Evolutionary conservation across 2,113 vertebrate species (phyloP), one percentile per base, ranked within the genome.

Genomic region (Eudyptes chrysolophus): DNA sequence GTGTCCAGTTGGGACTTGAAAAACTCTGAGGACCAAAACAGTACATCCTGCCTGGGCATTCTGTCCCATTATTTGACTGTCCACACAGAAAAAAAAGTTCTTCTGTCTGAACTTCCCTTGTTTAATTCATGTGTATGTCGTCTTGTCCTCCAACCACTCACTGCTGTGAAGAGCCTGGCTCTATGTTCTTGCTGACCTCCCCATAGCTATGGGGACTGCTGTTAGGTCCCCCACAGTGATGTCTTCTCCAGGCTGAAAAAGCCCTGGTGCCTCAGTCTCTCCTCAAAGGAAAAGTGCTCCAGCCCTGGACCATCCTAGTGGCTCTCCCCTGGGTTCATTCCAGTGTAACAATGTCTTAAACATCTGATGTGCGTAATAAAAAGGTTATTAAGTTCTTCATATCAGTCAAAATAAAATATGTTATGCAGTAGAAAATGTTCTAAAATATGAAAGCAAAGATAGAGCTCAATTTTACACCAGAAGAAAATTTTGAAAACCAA

Each of bases 181-280:
- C 10, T 29, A 4, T 36, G n/a, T 68, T 16, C 27, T 66, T 96
- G 34, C 3, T 58, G 49, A 54, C 21, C 5, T 78, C 16, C 44
- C 6, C 24, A 38, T 10, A 77, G 17, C 22, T 38, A 15, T 10
- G 7, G 29, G 10, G 29, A 9, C 24, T 84, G 44, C 26, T 62
- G 1, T 72, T 48, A 74, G 3, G 8, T 40, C 4, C 4, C 3
- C 4, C 64, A 60, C 9, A 51, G 18, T 0, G 1, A 40, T 5
- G 1, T 32, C 36, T 93, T 58, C 49, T 69, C 18, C 32, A 36
- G 49, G 11, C 6, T 60, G 44, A 48, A 79, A 58, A 76, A 52
- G 11, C 5, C 9, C 19, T 34, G 5, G 5, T 77, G 20, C 4
- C 11, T 70, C 27, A 24, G 0, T n/a, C 3, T 46, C 7, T 44